Percentiles rank a stretch among this genome's conserved stretches.
Evolutionary conservation across 53 echinoderm and acorn worm genomes (phyloP).

Genomic region (Echinarachnius parma): DNA sequence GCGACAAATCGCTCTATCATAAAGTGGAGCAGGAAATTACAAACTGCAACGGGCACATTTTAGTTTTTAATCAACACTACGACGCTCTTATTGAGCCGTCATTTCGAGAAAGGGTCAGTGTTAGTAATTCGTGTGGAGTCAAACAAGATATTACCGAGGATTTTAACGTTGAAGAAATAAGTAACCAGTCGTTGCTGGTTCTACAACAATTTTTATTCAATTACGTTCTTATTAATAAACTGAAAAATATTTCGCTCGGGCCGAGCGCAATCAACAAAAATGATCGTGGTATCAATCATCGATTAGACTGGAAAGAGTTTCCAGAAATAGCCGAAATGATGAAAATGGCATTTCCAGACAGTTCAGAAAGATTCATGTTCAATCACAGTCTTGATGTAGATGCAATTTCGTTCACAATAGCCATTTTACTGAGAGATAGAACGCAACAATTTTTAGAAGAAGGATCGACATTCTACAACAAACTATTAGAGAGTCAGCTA

Average conservation of each 20-base stretch:
- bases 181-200: not conserved
- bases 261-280: not conserved
- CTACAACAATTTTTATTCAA: not conserved
- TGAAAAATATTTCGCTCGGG: not conserved
- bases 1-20: not conserved
- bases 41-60: not conserved
- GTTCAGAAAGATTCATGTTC: not conserved
- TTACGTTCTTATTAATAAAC: not conserved
- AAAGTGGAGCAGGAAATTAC: slow-evolving; percentile 1
- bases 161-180: not conserved
- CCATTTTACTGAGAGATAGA: not conserved
- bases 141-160: not conserved
- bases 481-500: not conserved
- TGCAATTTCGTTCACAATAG: not conserved
- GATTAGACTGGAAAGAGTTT: slow-evolving; percentile 3
- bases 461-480: not conserved
- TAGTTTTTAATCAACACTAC: slow-evolving; percentile 9
- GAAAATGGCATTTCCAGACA: not conserved
- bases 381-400: not conserved
- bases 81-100: not conserved
- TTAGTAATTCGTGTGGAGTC: not conserved
- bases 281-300: not conserved
- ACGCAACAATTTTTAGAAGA: not conserved
- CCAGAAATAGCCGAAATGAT: not conserved
- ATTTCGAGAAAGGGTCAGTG: not conserved